Conservation (phyloP, 1,140 invertebrate species). For the Drosophila watanabei region DNA sequence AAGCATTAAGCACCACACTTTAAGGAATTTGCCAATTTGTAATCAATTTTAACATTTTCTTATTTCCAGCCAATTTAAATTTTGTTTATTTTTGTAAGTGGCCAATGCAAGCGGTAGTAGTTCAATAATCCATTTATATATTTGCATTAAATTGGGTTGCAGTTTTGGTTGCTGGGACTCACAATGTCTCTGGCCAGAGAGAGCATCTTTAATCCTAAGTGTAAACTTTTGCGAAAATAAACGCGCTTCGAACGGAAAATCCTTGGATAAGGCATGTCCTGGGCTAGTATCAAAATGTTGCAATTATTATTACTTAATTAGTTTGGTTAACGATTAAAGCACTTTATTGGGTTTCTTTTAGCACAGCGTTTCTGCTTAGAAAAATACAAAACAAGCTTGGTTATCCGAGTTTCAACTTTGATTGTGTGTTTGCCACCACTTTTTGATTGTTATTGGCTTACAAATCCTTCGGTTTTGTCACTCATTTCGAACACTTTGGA, state of each 20-base stretch:
- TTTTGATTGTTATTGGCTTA: slow-evolving; percentile 65
- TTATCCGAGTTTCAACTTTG: slow-evolving; percentile 22
- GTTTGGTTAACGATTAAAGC: slow-evolving; percentile 62
- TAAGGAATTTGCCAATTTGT: slow-evolving; percentile 61
- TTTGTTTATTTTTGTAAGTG: slow-evolving; percentile 18
- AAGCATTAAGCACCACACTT: slow-evolving; percentile 67
- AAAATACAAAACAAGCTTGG: slow-evolving; percentile 59
- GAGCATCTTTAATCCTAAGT: slow-evolving; percentile 79
- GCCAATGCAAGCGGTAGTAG: slow-evolving; percentile 58
- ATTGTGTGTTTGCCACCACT: slow-evolving; percentile 58
- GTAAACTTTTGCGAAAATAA: slow-evolving; percentile 74
- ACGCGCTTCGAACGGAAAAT: slow-evolving; percentile 64
- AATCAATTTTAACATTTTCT: slow-evolving; percentile 31
- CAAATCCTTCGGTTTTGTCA: slow-evolving; percentile 48
- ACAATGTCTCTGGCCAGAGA: slow-evolving; percentile 83
- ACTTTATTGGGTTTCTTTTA: slow-evolving; percentile 51
- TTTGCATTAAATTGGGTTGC: slow-evolving; percentile 15
- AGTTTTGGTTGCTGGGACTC: slow-evolving; percentile 64
- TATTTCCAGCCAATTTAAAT: slow-evolving; percentile 37
- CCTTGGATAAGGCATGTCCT: slow-evolving; percentile 52
- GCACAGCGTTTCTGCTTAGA: slow-evolving; percentile 58
- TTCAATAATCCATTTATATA: slow-evolving; percentile 32
- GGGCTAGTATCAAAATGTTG: slow-evolving; percentile 50
- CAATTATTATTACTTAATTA: slow-evolving; percentile 54
- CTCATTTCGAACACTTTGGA: slow-evolving; percentile 56